Base-by-base conservation (phyloP, 2,888 invertebrate species). In the Coelinius sp. region DNA sequence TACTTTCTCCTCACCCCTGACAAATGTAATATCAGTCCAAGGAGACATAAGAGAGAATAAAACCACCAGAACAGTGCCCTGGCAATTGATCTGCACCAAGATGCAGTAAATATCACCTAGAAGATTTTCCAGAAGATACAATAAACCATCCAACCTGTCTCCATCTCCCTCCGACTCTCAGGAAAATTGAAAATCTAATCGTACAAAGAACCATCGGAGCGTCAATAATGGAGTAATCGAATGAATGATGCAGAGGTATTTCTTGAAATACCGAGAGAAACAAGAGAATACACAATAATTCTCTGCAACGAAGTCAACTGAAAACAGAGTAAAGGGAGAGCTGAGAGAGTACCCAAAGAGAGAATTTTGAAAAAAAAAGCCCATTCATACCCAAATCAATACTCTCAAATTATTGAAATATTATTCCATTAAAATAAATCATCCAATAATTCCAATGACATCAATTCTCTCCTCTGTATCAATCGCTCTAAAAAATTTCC, bases 171-270 rank as follows among this genome's bases (percentile, higher is more conserved):
- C 7, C 25, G 1, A 17, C 59, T 20, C 10, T 17, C 35, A 6
- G 14, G 2, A 6, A 12, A 35, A 59, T 31, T 59, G 31, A 31
- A 59, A 35, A 59, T 59, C 17, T 59, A 59, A 31, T 59, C 10
- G 59, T 27, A 2, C 17, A 27, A 35, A 35, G 20, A 59, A 31
- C 35, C 35, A 35, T 31, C 22, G 35, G 20, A 8, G 31, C 35
- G 31, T 59, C 59, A 35, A 59, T 59, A 59, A 59, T 59, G 10
- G 31, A 59, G 59, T 59, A 31, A 59, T 59, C 59, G 35, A 17
- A 59, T 59, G 17, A 20, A 17, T 56, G 31, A 56, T 56, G 17
- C 27, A 17, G 56, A 31, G 56, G 7, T 49, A 49, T 49, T 49
- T 6, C 46, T 4, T 5, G 20, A 20, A 49, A 49, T 49, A 49